Percentiles rank a stretch among this genome's conserved stretches.
Conservation (phyloP, 1,140 invertebrate genomes). For the Dufourea novaeangliae region DNA sequence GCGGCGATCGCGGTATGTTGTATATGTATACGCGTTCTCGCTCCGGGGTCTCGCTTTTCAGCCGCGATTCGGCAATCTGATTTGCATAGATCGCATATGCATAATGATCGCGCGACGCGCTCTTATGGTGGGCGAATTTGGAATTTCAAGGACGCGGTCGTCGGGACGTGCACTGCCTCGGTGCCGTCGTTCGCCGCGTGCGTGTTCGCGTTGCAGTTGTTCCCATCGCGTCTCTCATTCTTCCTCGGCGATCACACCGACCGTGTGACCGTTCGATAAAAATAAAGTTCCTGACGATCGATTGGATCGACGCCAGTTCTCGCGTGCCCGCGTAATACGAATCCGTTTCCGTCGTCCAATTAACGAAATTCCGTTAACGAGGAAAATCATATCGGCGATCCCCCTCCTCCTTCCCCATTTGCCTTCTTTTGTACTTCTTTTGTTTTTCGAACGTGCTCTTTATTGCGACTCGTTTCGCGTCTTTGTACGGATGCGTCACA, state of each 20-base stretch:
- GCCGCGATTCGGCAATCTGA: slow-evolving; percentile 22
- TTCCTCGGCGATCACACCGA: neutral
- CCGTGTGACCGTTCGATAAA: neutral
- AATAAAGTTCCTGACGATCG: slow-evolving; percentile 29
- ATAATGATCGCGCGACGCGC: slow-evolving; percentile 49
- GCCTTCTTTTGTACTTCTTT: neutral
- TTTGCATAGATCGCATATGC: slow-evolving; percentile 58
- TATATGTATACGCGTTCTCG: too few relatives aligned
- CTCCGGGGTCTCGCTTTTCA: neutral
- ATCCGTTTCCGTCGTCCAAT: neutral
- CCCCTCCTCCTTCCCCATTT: neutral
- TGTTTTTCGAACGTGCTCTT: neutral
- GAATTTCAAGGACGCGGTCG: slow-evolving; percentile 65
- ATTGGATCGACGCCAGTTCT: slow-evolving; percentile 27
- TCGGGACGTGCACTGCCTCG: slow-evolving; percentile 51
- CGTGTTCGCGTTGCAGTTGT: neutral
- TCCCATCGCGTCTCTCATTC: neutral
- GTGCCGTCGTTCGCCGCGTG: slow-evolving; percentile 11
- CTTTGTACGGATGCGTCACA: neutral
- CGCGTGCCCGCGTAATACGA: neutral
- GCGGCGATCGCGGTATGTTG: neutral
- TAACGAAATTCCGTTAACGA: neutral
- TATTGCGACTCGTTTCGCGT: neutral
- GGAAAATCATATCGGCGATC: neutral
- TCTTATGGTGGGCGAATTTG: slow-evolving; percentile 54